Evolutionary conservation across 2,797 vertebrate species (phyloP), one percentile per base, ranked within the genome.

Genomic region (Hydrocynus forskahlii): DNA sequence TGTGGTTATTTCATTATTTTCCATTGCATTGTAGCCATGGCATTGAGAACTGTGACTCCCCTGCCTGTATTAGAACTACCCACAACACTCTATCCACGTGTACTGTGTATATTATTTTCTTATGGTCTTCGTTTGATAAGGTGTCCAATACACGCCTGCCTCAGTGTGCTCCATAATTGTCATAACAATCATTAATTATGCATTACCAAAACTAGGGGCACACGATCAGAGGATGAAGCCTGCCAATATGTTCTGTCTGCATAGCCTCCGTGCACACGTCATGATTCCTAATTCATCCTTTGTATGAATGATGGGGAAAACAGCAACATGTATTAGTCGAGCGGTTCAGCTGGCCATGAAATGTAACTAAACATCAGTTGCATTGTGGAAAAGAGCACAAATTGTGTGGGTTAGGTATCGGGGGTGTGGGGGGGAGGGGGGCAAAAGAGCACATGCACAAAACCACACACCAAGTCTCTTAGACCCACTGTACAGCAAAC

Each of bases 361-460:
- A 81, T 78, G 29, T 78, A 84, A 81, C 35, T 81, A 81, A 80
- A 82, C 54, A 74, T 68, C 66, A 77, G 62, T 13, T 45, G 75
- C 57, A 76, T 64, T 52, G 74, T 77, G 77, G 62, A 91, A 90
- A 90, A 79, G 35, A 54, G 86, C 87, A 55, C 59, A 77, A 84
- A 12, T 38, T 13, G n/a, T 70, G 70, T 71, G 48, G 29, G 48
- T 52, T 50, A 13, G 9, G 10, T 23, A n/a, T 25, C 2, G 13
- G 7, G 19, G 57, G 19, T 13, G 5, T 3, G 57, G 7, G 5
- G 1, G 57, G 38, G 5, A 19, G 1, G 8, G 1, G 29, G 7
- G 29, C 16, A 7, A 7, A 8, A 6, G 1, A 25, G 0, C 43
- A 45, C 43, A 43, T 7, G 10, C 35, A n/a, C 63, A 19, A 38